Conservation (phyloP, 1,140 invertebrate species). For the Drosophila serrata region DNA sequence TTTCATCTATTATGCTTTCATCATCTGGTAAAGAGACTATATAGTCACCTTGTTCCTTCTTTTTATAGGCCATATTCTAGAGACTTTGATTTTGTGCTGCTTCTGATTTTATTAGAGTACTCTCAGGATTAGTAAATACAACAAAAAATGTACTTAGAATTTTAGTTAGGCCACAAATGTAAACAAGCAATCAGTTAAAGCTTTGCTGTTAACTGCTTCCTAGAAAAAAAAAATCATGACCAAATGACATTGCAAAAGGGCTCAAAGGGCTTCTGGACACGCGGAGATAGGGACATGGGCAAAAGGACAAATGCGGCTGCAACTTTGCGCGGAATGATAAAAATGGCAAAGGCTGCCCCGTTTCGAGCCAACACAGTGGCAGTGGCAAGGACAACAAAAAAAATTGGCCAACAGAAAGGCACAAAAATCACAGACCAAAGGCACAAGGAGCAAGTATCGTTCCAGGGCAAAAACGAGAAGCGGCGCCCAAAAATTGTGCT, state of each 20-base stretch:
- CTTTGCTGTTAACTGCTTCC: conserved; percentile 9
- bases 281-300: conserved; percentile 20
- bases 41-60: conserved; percentile 14
- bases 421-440: conserved; percentile 43
- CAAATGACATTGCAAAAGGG: conserved; percentile 47
- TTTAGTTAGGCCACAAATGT: conserved; percentile 2
- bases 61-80: background rate
- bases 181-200: conserved; percentile 68
- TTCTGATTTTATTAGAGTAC: conserved; percentile 9
- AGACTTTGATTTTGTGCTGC: background rate
- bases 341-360: conserved; percentile 49
- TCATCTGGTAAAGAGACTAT: conserved; percentile 32
- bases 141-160: background rate
- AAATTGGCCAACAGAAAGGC: conserved; percentile 44
- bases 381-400: conserved; percentile 8
- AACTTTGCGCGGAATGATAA: conserved; percentile 65
- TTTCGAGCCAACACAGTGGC: conserved; percentile 26
- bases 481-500: conserved; percentile 59
- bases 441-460: conserved; percentile 3
- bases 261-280: conserved; percentile 32
- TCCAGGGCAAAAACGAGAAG: conserved; percentile 9
- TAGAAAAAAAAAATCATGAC: conserved; percentile 10
- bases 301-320: conserved; percentile 46
- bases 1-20: conserved; percentile 52
- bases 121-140: background rate